Base-by-base conservation (phyloP, 2,888 invertebrate species). In the Lasioglossum vierecki region DNA sequence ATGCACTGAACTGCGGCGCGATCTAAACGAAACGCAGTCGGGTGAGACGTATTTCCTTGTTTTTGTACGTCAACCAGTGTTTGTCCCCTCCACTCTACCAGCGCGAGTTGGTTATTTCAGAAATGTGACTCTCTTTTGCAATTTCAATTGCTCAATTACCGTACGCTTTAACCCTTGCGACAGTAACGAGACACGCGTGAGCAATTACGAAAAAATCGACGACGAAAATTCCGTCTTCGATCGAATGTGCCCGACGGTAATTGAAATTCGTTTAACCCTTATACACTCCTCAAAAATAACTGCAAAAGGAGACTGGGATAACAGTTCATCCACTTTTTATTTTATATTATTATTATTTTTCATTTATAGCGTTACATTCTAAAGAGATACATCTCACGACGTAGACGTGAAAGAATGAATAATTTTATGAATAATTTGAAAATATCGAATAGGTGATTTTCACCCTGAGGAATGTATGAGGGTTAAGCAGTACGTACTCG, bases 41-140 rank as follows among this genome's bases (percentile, higher is more conserved):
- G n/a, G 75, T 53, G 80, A n/a, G 49, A 83, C 71, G 75, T n/a
- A 63, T 41, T 71, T 35, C 26, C 46, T 63, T 74, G 18, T 76
- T 39, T 39, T 15, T 22, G 4, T 39, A 30, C 15, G 26, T 22
- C 30, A 22, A 41, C 13, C 49, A 39, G 22, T 15, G 1, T 70
- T 26, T 68, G 5, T 22, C 46, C 70, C 22, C 22, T 44, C 53
- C 22, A 22, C 15, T 35, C 35, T n/a, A 8, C 13, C n/a, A 22
- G n/a, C 49, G 39, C 79, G 63, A 26, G 18, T 35, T 35, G 4
- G 66, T 66, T 66, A 66, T 66, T 44, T 73, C 5, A 74, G 63
- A 74, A 41, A 46, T 30, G 4, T 46, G 30, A 70, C 53, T 26
- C 13, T 41, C 18, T 41, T 35, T 46, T 73, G 66, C 68, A 26